Evolutionary conservation across 2,797 vertebrate genomes (phyloP), one percentile per base, ranked within the genome.

Genomic region (Leptodactylus fallax): DNA sequence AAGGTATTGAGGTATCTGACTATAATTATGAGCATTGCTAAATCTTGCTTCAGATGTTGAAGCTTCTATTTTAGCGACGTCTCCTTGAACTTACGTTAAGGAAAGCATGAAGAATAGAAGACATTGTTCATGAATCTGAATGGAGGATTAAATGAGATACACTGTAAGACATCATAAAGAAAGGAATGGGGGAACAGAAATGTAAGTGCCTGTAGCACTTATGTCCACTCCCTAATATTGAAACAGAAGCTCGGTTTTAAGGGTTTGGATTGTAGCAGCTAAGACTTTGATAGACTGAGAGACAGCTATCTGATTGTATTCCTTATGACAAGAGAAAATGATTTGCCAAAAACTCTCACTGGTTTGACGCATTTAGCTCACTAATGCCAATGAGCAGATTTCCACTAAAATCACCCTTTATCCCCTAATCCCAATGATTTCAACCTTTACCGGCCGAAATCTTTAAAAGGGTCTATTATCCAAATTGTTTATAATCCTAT

Each of bases 341-440:
- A 58, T 84, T 84, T 74, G 67, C 82, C 69, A 84, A 74, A 72
- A 47, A 58, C 25, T 45, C 81, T 72, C 25, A 72, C 81, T 36
- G 63, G 81, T 83, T 71, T 83, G 82, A 84, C 53, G 69, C 67
- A 84, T 74, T 84, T 74, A 84, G 55, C 53, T 72, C 53, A 60
- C 82, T 84, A 84, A 74, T 84, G 82, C 67, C 81, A 84, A 84
- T 84, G 82, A 84, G 55, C 65, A 84, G 82, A 74, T 72, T 69
- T 83, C 63, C 23, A 27, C 63, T 74, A 74, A 84, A 83, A 84
- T 84, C 53, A 60, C 74, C 45, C 69, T 84, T 84, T 84, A 84
- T 84, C 82, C 82, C 36, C 82, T 84, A 84, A 84, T 84, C 82
- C 82, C 27, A 74, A 84, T 84, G 67, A 84, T 74, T 84, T 84